phyloP scores from a whole-genome alignment of 2,113 vertebrate genomes.

The Noctilio leporinus region DNA sequence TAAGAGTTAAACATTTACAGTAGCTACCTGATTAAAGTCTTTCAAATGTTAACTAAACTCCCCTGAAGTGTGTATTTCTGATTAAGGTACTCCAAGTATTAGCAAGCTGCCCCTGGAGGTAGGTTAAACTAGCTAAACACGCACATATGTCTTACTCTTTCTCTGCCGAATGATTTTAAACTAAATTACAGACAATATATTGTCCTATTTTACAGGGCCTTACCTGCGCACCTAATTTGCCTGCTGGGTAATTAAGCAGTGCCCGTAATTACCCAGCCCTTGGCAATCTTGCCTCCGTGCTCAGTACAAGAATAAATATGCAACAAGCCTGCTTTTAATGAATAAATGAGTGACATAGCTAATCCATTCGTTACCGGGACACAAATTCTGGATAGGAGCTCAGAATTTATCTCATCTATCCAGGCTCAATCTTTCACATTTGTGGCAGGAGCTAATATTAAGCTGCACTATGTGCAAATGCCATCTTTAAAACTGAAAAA shows the following conservation, averaged over 20 bases:
- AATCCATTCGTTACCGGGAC: not conserved
- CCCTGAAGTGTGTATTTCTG: conserved; percentile 34
- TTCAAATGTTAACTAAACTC: conserved; percentile 48
- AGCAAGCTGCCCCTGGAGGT: conserved; percentile 30
- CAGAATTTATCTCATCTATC: not conserved
- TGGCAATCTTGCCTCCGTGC: not conserved
- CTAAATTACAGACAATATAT: conserved; percentile 19
- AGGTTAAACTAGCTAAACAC: conserved; percentile 25
- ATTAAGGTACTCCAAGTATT: conserved; percentile 46
- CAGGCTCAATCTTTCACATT: not conserved
- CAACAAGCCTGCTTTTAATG: not conserved
- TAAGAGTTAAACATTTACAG: conserved; percentile 32
- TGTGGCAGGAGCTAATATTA: not conserved
- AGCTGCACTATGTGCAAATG: not conserved
- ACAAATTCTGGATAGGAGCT: not conserved
- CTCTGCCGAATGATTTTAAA: conserved; percentile 28
- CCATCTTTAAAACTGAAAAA: not conserved
- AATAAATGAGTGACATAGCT: not conserved
- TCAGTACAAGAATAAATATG: not conserved
- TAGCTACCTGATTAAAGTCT: conserved; percentile 48
- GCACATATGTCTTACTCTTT: conserved; percentile 8
- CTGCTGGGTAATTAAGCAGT: not conserved
- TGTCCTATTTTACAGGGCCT: not conserved
- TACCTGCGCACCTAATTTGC: not conserved
- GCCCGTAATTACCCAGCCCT: not conserved